Evolutionary conservation across 2,888 invertebrate species (phyloP), one percentile per base, ranked within the genome.

Genomic region (Drosophila incognita): DNA sequence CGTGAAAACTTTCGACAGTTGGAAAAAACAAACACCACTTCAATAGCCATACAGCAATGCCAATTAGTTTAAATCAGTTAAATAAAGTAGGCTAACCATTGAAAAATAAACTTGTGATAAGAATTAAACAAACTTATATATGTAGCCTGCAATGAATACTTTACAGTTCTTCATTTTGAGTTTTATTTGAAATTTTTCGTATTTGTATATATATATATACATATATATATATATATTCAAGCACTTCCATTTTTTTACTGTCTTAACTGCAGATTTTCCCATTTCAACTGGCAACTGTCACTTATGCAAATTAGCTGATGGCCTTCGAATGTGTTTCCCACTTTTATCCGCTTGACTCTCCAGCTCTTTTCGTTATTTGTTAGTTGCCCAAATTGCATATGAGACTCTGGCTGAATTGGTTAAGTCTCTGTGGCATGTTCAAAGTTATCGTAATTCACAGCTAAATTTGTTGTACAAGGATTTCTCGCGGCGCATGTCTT

Each of bases 291-390:
- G 29, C 62, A 63, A 63, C 53, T 71, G 79, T 73, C 80, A 76
- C 63, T 87, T 80, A 87, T 79, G 83, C 82, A 87, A 87, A 83
- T 87, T 64, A 74, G 60, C 67, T 35, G 8, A 21, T 64, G 74
- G 48, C 69, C 29, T 58, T 51, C 53, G 58, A 67, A 52, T 70
- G 58, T 57, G 58, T 40, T 40, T 51, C 38, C 36, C 31, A 54
- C 57, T 40, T 57, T 69, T 24, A 10, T 29, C 42, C 65, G 71
- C 54, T 68, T 76, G 74, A 78, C 69, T 74, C 66, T 64, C 60
- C 21, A 60, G 56, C 49, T 65, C 2, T 18, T 10, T 42, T 56
- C 29, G 13, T 67, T 35, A 52, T 68, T 69, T 69, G 46, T 58
- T 69, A 38, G 27, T 35, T 49, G 73, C 6, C 53, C 46, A 63